phyloP scores from a whole-genome alignment of 1,140 invertebrate genomes.

The Leptopilina clavipes region DNA sequence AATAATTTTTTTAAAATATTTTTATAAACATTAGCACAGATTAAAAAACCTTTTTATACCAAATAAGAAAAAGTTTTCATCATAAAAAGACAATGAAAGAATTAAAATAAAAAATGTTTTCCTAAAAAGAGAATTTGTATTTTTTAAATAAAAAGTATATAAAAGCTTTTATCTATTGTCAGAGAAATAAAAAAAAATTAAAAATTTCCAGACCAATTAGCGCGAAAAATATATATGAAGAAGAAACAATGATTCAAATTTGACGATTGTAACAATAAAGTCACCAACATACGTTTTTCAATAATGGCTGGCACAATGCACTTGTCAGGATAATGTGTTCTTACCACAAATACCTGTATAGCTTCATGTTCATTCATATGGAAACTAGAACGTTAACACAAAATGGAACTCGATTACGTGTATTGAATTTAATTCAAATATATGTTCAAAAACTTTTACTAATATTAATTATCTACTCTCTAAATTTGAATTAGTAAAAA shows the following conservation, averaged over 20 bases:
- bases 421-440: neutral
- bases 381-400: neutral
- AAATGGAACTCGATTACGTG: neutral
- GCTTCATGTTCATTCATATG: slow-evolving; percentile 10
- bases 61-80: too few species aligned
- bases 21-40: too few species aligned
- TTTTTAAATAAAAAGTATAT: slow-evolving; percentile 39
- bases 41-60: too few species aligned
- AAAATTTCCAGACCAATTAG: slow-evolving; percentile 66
- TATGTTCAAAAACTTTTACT: neutral
- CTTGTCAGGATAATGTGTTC: slow-evolving; percentile 4
- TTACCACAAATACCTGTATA: neutral
- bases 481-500: too few species aligned
- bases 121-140: too few species aligned
- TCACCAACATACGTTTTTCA: slow-evolving; percentile 41
- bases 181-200: slow-evolving; percentile 51
- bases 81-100: too few species aligned
- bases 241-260: slow-evolving; percentile 60
- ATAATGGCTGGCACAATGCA: neutral
- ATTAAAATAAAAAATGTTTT: too few species aligned
- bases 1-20: too few species aligned
- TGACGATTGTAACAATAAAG: slow-evolving; percentile 57
- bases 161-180: slow-evolving; percentile 24
- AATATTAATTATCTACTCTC: neutral
- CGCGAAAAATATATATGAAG: slow-evolving; percentile 58